phyloP scores from a whole-genome alignment of 2,888 invertebrate species.

The Malthinus flaveolus region DNA sequence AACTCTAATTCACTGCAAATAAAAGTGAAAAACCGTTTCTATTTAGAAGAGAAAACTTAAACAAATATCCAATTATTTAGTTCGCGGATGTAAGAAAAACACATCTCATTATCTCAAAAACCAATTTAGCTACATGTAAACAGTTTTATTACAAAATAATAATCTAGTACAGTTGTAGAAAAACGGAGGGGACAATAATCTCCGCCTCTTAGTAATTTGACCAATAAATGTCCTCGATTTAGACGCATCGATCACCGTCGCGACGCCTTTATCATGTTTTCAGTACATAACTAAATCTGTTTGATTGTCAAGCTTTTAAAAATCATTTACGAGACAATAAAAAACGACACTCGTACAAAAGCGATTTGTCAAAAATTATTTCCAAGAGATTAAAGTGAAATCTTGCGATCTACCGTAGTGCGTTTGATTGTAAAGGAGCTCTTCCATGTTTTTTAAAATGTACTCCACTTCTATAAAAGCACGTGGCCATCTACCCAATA shows the following conservation, averaged over 20 bases:
- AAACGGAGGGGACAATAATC: conserved; percentile 31
- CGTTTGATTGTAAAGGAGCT: too few species aligned
- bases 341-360: too few species aligned
- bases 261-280: conserved; percentile 31
- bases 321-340: too few species aligned
- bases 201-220: conserved; percentile 27
- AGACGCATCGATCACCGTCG: conserved; percentile 35
- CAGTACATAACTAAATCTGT: conserved; percentile 16
- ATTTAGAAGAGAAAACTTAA: conserved; percentile 3
- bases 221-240: conserved; percentile 32
- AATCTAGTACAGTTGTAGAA: conserved; percentile 20
- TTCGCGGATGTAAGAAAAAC: too few species aligned
- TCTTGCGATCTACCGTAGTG: too few species aligned
- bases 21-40: neutral
- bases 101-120: conserved; percentile 12
- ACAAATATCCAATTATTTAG: conserved; percentile 13
- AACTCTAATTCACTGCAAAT: too few species aligned
- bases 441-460: neutral
- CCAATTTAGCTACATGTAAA: conserved; percentile 17
- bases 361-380: too few species aligned
- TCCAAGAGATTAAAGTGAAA: too few species aligned
- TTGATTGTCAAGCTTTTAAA: conserved; percentile 11
- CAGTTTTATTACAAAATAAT: conserved; percentile 42
- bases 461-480: neutral
- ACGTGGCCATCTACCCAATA: neutral